phyloP scores from a whole-genome alignment of 1,140 invertebrate species.

The Lordiphosa stackelbergi region DNA sequence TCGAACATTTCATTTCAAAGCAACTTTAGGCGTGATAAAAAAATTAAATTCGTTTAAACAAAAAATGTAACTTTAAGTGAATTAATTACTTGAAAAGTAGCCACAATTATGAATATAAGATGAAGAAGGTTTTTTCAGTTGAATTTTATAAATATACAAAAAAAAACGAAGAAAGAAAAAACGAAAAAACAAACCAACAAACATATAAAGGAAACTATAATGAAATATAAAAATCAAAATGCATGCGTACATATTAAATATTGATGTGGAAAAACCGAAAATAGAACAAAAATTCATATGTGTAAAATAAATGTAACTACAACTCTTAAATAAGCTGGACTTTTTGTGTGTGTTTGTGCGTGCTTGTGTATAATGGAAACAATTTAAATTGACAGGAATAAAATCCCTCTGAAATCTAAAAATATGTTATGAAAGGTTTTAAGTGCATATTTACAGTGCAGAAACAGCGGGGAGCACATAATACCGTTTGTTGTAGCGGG shows the following conservation, averaged over 20 bases:
- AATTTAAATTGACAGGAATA: constrained; percentile 68
- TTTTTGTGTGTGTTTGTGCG: constrained; percentile 17
- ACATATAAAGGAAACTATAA: constrained; percentile 13
- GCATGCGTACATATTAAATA: constrained; percentile 34
- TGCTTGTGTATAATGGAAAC: constrained; percentile 26
- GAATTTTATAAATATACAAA: constrained; percentile 28
- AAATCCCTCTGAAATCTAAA: constrained; percentile 45
- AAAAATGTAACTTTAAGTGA: constrained; percentile 34
- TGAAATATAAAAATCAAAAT: constrained; percentile 15
- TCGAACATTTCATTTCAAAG: constrained; percentile 38
- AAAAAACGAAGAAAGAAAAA: background rate
- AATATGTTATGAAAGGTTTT: constrained; percentile 24
- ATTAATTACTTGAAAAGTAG: constrained; percentile 66
- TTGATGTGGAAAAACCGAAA: constrained; percentile 19
- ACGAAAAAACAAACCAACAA: constrained; percentile 26
- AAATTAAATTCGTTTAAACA: constrained; percentile 34
- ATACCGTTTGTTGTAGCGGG: too few relatives aligned
- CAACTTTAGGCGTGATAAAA: constrained; percentile 61
- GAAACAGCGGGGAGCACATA: too few relatives aligned
- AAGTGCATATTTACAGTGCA: background rate
- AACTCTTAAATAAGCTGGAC: constrained; percentile 37
- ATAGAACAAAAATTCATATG: constrained; percentile 45
- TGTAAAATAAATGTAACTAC: constrained; percentile 68
- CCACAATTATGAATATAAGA: constrained; percentile 47
- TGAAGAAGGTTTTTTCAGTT: constrained; percentile 17